Evolutionary conservation across 2,888 invertebrate genomes (phyloP).

Genomic region (Rhyacophila evoluta): DNA sequence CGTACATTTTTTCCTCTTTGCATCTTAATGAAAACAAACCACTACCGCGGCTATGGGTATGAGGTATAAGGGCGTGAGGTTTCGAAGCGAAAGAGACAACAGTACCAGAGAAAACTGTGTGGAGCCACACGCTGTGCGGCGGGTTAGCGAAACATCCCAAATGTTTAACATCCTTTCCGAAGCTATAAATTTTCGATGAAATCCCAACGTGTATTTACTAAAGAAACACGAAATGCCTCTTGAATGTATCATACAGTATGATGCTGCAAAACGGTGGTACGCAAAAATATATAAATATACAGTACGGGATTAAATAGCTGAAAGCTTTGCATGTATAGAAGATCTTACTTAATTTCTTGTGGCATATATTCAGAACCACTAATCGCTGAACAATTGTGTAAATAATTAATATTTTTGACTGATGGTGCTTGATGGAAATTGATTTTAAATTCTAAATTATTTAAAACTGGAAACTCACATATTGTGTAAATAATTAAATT

Average conservation of each 20-base stretch:
- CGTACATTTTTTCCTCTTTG: background rate
- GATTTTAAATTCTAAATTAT: too few species aligned
- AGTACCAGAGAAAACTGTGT: background rate
- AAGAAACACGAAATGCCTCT: slow-evolving; percentile 38
- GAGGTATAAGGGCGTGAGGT: background rate
- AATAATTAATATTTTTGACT: too few species aligned
- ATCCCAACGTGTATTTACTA: slow-evolving; percentile 37
- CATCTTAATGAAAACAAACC: background rate
- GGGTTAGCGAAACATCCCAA: background rate
- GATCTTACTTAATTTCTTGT: too few species aligned
- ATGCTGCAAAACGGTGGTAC: background rate
- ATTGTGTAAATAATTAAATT: too few species aligned
- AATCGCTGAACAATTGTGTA: too few species aligned
- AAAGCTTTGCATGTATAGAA: too few species aligned
- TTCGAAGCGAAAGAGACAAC: background rate
- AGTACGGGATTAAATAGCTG: too few species aligned
- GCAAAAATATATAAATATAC: too few species aligned
- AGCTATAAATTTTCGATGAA: slow-evolving; percentile 45
- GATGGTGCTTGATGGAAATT: too few species aligned
- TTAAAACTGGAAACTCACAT: too few species aligned
- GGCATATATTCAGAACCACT: too few species aligned
- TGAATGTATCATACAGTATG: slow-evolving; percentile 37
- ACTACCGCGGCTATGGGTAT: background rate
- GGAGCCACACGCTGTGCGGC: background rate
- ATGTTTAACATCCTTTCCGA: slow-evolving; percentile 22